Evolutionary conservation across 1,140 invertebrate species (phyloP).

Genomic region (Danaus plexippus): DNA sequence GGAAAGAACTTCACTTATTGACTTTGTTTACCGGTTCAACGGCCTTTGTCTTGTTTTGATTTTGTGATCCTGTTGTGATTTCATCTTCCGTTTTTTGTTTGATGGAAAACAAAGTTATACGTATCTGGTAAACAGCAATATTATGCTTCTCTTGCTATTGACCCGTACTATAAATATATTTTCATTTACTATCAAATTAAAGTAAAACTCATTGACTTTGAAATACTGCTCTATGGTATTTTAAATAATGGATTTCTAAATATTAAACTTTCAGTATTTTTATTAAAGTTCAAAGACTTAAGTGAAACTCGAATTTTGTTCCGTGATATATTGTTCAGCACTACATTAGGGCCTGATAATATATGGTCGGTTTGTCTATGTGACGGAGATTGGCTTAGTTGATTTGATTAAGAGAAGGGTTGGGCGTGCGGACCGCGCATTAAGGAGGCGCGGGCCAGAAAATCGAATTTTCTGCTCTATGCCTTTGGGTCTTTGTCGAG

Average conservation of each 20-base stretch:
- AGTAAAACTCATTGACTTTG: too few relatives aligned
- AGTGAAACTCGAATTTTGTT: too few relatives aligned
- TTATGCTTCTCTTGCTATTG: too few relatives aligned
- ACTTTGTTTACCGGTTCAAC: too few relatives aligned
- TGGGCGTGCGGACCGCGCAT: slow-evolving; percentile 47
- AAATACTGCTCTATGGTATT: too few relatives aligned
- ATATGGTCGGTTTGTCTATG: slow-evolving; percentile 25
- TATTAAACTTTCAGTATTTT: too few relatives aligned
- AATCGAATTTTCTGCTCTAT: slow-evolving; percentile 67
- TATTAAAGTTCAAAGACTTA: too few relatives aligned
- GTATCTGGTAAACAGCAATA: too few relatives aligned
- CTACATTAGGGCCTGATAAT: slow-evolving; percentile 12
- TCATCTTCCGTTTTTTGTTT: slow-evolving; percentile 11
- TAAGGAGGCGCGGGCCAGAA: slow-evolving; percentile 57
- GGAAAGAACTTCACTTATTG: slow-evolving; percentile 17
- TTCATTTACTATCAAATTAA: too few relatives aligned
- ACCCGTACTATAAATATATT: too few relatives aligned
- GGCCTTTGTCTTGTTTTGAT: background rate
- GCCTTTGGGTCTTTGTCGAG: slow-evolving; percentile 46
- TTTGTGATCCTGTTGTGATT: background rate
- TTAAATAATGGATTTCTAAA: too few relatives aligned
- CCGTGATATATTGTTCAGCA: too few relatives aligned
- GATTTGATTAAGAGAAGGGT: slow-evolving; percentile 64
- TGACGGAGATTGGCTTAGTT: slow-evolving; percentile 50
- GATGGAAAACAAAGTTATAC: background rate